Evolutionary conservation across 1,140 invertebrate genomes (phyloP), one percentile per base, ranked within the genome.

Genomic region (Aphidius ervi): DNA sequence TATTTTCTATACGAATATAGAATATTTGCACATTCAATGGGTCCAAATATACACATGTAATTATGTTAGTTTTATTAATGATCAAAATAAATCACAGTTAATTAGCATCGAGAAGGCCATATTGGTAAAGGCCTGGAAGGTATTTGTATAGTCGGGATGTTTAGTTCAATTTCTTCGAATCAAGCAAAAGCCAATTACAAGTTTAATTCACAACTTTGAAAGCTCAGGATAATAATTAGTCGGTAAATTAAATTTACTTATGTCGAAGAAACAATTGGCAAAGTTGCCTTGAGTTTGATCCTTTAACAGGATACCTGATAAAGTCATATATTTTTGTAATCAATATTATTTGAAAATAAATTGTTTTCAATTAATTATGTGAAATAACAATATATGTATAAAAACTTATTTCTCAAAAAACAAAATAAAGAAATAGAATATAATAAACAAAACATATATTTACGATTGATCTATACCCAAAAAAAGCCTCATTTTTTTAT

Each of bases 101-200:
- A 31, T 31, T 31, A 31, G 23, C 23, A 37, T 37, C 41, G 43
- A 42, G 46, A 31, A 31, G 23, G 1, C 23, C 23, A 31, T 31
- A 31, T 31, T 31, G 23, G 23, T 31, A 31, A 31, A 31, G 23
- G 23, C 23, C 23, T 31, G 23, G 16, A 39, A 43, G 31, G 23
- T 20, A n/a, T 10, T 6, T 8, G 54, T 5, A 43, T 23, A 9
- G 54, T 56, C 49, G 56, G 59, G 62, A 67, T 67, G 70, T 68
- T 72, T 70, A 69, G 73, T 61, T 65, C 68, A 72, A 77, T 78
- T 79, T 78, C 75, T 79, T 79, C 72, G 75, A 79, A 76, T 78
- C 73, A 66, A 69, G 69, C 70, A 70, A 75, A 75, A 79, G 74
- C 73, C 71, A 76, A 77, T 79, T 79, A 78, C 74, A 77, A 79